Percentiles rank a stretch among this genome's conserved stretches.
Conservation (phyloP, 2,888 invertebrate species). For the Chymomyza fuscimana region DNA sequence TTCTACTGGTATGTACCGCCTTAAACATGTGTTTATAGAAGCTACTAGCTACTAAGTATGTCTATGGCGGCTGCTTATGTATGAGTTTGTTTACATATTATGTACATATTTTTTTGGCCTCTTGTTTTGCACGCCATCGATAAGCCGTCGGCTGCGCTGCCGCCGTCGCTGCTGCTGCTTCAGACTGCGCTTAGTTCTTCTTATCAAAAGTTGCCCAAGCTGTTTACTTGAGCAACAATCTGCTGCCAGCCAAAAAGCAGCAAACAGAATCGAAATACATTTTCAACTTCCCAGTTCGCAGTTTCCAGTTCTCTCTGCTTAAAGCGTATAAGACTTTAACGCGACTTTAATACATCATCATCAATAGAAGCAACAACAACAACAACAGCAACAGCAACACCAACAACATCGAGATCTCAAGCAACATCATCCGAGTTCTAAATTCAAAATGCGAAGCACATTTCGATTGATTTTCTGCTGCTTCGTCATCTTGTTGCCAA, state of each 20-base stretch:
- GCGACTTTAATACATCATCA: constrained; percentile 64
- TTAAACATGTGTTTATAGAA: constrained; percentile 63
- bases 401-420: neutral
- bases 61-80: constrained; percentile 26
- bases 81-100: constrained; percentile 63
- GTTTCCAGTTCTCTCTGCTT: constrained; percentile 30
- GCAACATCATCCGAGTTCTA: constrained; percentile 32
- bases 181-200: constrained; percentile 29
- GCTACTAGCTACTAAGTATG: constrained; percentile 25
- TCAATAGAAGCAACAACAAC: neutral
- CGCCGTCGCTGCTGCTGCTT: constrained; percentile 2
- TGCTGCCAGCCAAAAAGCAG: constrained; percentile 45
- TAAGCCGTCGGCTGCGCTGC: constrained; percentile 38
- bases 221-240: constrained; percentile 71
- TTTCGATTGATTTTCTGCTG: constrained; percentile 63
- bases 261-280: constrained; percentile 6
- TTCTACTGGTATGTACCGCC: constrained; percentile 58
- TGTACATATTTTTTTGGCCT: constrained; percentile 63
- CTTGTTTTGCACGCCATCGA: constrained; percentile 60
- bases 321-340: constrained; percentile 61
- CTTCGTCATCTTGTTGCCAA: constrained; percentile 55
- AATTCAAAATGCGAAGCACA: constrained; percentile 64
- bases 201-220: constrained; percentile 70
- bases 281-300: constrained; percentile 14
- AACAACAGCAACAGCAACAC: neutral